Conservation (phyloP, 2,113 vertebrate species). For the Alligator sinensis region DNA sequence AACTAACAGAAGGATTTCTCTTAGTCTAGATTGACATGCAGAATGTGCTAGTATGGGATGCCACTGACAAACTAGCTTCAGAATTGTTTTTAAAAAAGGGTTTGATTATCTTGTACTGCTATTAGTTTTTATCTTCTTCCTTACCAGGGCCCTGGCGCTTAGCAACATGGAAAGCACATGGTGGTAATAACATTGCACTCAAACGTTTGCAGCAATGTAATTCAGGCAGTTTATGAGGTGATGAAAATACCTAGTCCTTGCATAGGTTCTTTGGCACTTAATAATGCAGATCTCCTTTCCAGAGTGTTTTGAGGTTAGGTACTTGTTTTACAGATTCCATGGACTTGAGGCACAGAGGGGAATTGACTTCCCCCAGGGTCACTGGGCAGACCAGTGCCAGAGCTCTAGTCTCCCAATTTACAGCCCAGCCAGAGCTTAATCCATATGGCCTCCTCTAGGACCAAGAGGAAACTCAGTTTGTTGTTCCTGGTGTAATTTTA, state of each 20-base stretch:
- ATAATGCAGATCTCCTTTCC: too few species aligned
- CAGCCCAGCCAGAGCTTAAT: not conserved
- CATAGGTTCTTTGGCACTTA: rapidly evolving
- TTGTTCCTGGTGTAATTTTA: not conserved
- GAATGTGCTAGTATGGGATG: not conserved
- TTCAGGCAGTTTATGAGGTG: not conserved
- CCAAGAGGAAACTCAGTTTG: not conserved
- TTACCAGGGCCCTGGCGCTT: not conserved
- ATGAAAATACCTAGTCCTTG: rapidly evolving
- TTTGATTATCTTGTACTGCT: not conserved
- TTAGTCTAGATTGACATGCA: not conserved
- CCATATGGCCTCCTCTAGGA: not conserved
- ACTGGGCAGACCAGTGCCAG: not conserved
- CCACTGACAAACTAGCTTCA: not conserved
- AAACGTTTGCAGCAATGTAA: not conserved
- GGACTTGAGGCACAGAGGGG: not conserved
- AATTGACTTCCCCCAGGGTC: not conserved
- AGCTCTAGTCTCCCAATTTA: not conserved
- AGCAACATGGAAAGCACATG: not conserved
- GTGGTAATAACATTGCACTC: not conserved
- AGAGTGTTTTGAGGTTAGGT: too few species aligned
- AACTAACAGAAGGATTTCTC: not conserved
- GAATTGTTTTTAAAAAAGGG: not conserved
- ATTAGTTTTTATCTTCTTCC: not conserved
- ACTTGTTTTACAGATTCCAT: too few species aligned